These are phyloP conservation scores for Diadromus collaris DNA, from an alignment of 2,888 invertebrate genomes.

Conservation along the genomic window DNA sequence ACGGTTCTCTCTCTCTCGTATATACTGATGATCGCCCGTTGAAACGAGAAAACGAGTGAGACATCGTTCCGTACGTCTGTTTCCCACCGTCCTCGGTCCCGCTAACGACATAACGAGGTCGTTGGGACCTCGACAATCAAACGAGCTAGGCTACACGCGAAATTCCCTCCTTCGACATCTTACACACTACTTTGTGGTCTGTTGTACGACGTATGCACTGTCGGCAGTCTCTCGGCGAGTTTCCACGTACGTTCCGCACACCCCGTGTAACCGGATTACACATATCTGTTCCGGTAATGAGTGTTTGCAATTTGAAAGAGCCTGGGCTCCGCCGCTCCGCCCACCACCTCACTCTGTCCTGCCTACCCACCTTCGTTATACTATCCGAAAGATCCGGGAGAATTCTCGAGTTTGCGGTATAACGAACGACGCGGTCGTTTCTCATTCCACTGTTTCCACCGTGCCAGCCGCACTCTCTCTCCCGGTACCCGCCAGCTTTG, in stretches of 20 bases:
- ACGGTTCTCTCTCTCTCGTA: no score
- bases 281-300: slow-evolving; percentile 47
- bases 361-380: slow-evolving; percentile 53
- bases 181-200: not conserved
- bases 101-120: slow-evolving; percentile 47
- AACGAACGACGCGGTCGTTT: slow-evolving; percentile 48
- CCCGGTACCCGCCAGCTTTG: slow-evolving; percentile 16
- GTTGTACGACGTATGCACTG: not conserved
- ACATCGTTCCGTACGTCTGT: slow-evolving; percentile 1
- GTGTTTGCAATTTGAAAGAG: slow-evolving; percentile 59
- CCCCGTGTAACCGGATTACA: slow-evolving; percentile 27
- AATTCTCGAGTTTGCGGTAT: slow-evolving; percentile 42
- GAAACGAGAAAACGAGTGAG: slow-evolving; percentile 1
- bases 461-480: slow-evolving; percentile 11
- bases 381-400: slow-evolving; percentile 29
- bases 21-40: slow-evolving; percentile 11
- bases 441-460: slow-evolving; percentile 12
- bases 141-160: slow-evolving; percentile 24
- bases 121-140: slow-evolving; percentile 20
- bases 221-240: not conserved
- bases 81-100: not conserved
- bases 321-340: not conserved
- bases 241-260: not conserved
- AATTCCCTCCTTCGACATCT: slow-evolving; percentile 1
- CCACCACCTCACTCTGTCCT: no score